Conservation (phyloP, 2,797 vertebrate genomes). For the Spondyliosoma cantharus region DNA sequence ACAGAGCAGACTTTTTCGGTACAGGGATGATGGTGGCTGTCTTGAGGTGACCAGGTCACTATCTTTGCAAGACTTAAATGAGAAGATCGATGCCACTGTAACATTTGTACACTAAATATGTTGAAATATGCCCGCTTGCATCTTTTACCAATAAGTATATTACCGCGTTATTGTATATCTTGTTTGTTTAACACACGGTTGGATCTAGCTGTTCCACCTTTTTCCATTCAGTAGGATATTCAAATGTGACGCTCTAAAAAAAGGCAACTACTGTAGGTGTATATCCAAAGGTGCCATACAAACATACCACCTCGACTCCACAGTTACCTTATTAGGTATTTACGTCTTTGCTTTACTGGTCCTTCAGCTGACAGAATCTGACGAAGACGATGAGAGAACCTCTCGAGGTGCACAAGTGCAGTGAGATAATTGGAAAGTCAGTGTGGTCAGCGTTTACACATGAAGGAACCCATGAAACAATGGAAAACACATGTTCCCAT, state of each 20-base stretch:
- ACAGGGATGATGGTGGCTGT: no score
- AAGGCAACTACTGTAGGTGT: not conserved
- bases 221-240: not conserved
- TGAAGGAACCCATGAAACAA: constrained; percentile 61
- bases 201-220: not conserved
- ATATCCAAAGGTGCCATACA: not conserved
- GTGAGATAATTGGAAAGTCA: constrained; percentile 53
- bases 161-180: not conserved
- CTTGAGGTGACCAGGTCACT: no score
- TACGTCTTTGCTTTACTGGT: not conserved
- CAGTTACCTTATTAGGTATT: not conserved
- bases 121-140: not conserved
- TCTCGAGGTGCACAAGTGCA: constrained; percentile 4
- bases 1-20: no score
- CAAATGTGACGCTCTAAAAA: not conserved
- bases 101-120: no score
- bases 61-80: no score
- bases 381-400: constrained; percentile 18
- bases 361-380: constrained; percentile 28
- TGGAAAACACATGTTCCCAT: constrained; percentile 75
- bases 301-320: not conserved
- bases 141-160: not conserved
- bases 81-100: no score
- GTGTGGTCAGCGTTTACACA: constrained; percentile 52
- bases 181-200: not conserved